Conservation (phyloP, 1,140 invertebrate species). For the Pseudoatta argentina region DNA sequence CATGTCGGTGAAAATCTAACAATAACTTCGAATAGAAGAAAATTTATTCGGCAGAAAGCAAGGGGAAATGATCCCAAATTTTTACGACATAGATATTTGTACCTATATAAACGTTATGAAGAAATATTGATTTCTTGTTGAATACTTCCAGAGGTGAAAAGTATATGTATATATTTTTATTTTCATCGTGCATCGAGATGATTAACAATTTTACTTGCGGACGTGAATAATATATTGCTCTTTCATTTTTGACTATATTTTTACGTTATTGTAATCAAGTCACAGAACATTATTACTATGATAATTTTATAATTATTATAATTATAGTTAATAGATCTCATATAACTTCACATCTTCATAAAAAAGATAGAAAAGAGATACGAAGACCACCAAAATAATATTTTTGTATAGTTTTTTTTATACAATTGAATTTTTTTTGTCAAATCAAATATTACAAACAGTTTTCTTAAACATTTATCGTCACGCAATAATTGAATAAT, state of each 20-base stretch:
- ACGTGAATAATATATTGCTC: slow-evolving; percentile 7
- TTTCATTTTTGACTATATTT: slow-evolving; percentile 15
- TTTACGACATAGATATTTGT: background rate
- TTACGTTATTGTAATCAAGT: background rate
- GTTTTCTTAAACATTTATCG: slow-evolving; percentile 7
- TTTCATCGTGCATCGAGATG: background rate
- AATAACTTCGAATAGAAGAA: background rate
- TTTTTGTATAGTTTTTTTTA: slow-evolving; percentile 32
- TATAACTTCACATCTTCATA: background rate
- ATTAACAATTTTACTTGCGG: slow-evolving; percentile 19
- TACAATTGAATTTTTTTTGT: background rate
- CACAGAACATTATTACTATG: background rate
- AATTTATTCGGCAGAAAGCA: background rate
- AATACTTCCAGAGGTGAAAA: slow-evolving; percentile 1
- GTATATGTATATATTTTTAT: slow-evolving; percentile 15
- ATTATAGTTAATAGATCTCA: slow-evolving; percentile 24
- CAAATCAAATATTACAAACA: background rate
- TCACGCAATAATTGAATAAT: background rate
- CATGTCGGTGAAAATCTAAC: background rate
- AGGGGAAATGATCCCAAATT: background rate
- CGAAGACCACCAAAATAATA: background rate
- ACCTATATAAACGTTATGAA: slow-evolving; percentile 14
- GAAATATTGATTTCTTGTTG: slow-evolving; percentile 22
- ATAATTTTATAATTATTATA: slow-evolving; percentile 24
- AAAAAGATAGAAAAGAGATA: background rate